These are phyloP conservation scores for Acanthosepion esculentum DNA, from an alignment of 2,888 invertebrate genomes.

Conservation along the genomic window DNA sequence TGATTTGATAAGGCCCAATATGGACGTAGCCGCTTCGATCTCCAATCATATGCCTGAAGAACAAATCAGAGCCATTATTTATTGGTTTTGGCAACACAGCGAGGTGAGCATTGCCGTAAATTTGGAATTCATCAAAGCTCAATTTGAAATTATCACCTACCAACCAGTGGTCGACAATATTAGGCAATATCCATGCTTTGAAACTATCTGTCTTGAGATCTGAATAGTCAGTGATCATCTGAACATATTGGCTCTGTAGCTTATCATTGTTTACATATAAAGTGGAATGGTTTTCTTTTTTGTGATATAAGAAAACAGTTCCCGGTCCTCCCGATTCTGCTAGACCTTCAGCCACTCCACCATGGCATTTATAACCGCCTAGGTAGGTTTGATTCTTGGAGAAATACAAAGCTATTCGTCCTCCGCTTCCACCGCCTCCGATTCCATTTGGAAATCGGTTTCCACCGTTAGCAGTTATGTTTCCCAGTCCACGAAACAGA, in stretches of 20 bases:
- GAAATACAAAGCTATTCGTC: constrained; percentile 65
- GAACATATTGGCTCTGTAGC: constrained; percentile 50
- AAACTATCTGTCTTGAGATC: constrained; percentile 61
- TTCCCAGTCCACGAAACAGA: constrained; percentile 61
- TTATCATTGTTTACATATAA: constrained; percentile 62
- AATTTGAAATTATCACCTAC: constrained; percentile 58
- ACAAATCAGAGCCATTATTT: constrained; percentile 55
- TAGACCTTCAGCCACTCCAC: constrained; percentile 53
- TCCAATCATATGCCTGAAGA: constrained; percentile 66
- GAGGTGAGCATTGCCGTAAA: constrained; percentile 66
- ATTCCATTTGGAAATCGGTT: constrained; percentile 53
- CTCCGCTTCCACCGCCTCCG: constrained; percentile 64
- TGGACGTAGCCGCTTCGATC: constrained; percentile 64
- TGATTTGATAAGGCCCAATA: constrained; percentile 63
- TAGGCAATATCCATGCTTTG: constrained; percentile 65
- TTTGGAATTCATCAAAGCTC: constrained; percentile 63
- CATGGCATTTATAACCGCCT: constrained; percentile 62
- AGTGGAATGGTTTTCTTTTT: constrained; percentile 60
- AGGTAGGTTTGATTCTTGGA: constrained; percentile 62
- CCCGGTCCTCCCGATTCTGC: constrained; percentile 66
- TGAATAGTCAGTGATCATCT: constrained; percentile 56
- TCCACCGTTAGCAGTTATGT: constrained; percentile 65
- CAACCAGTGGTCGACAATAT: constrained; percentile 60
- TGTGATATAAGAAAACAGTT: constrained; percentile 63
- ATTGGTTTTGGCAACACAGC: constrained; percentile 58